Conservation (phyloP, 2,113 vertebrate genomes). For the Pseudonaja textilis region DNA sequence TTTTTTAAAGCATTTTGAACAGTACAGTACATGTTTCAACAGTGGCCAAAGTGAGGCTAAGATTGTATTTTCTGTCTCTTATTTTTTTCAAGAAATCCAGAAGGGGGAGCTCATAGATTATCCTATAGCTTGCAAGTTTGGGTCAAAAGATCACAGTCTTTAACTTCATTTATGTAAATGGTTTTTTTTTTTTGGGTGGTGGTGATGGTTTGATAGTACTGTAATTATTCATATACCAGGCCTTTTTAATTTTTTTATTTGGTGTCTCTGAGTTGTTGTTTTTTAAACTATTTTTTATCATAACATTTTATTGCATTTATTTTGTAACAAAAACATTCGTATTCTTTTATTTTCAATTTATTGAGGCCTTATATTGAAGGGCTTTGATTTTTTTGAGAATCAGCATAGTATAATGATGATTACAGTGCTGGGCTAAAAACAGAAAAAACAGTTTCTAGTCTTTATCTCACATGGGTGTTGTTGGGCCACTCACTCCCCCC, state of each 20-base stretch:
- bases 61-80: constrained; percentile 19
- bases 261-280: not conserved
- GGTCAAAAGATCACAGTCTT: not conserved
- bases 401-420: not conserved
- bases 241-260: not conserved
- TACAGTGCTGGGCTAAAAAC: not conserved
- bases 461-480: not conserved
- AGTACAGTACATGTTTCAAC: not conserved
- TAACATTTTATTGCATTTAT: not conserved
- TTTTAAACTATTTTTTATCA: not conserved
- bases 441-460: not conserved
- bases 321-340: not conserved
- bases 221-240: not conserved
- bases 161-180: constrained; percentile 31
- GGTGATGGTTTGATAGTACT: not conserved
- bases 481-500: not conserved
- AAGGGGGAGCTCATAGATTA: constrained; percentile 66
- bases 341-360: not conserved
- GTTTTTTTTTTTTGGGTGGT: not conserved
- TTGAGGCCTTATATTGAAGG: not conserved
- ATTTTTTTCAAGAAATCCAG: constrained; percentile 57
- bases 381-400: not conserved
- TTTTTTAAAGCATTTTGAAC: not conserved
- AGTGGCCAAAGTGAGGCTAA: not conserved
- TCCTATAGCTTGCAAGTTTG: constrained; percentile 32